Evolutionary conservation across 1,140 invertebrate species (phyloP).

Genomic region (Zaprionus capensis): DNA sequence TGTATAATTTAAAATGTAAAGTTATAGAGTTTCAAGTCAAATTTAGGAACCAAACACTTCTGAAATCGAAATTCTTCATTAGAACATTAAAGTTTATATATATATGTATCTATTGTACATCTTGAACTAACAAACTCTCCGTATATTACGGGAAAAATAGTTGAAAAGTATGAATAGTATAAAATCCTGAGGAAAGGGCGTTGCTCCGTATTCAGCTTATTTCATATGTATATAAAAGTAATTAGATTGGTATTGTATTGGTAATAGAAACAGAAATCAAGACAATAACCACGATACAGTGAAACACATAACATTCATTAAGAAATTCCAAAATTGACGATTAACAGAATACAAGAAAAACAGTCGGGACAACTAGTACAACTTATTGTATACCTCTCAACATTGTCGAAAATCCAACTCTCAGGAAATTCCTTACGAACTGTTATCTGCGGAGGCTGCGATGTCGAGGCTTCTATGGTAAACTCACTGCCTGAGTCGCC

Average conservation of each 20-base stretch:
- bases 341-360: neutral
- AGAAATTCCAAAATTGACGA: neutral
- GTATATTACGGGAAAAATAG: neutral
- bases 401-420: constrained; percentile 31
- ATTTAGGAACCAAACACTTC: neutral
- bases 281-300: neutral
- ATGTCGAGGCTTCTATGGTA: neutral
- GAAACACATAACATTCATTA: neutral
- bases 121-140: neutral
- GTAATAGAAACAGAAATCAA: neutral
- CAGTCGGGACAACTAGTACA: neutral
- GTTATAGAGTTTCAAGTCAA: neutral
- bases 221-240: neutral
- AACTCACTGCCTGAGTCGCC: too few species aligned
- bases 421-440: constrained; percentile 14
- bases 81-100: neutral
- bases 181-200: neutral
- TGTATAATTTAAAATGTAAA: neutral
- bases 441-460: neutral
- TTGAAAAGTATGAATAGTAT: neutral
- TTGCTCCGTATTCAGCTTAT: neutral
- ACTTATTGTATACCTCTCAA: constrained; percentile 42
- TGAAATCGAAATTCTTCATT: neutral
- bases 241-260: neutral
- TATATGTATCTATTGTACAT: neutral